phyloP scores from a whole-genome alignment of 2,113 vertebrate genomes.

The Diadophis punctatus region DNA sequence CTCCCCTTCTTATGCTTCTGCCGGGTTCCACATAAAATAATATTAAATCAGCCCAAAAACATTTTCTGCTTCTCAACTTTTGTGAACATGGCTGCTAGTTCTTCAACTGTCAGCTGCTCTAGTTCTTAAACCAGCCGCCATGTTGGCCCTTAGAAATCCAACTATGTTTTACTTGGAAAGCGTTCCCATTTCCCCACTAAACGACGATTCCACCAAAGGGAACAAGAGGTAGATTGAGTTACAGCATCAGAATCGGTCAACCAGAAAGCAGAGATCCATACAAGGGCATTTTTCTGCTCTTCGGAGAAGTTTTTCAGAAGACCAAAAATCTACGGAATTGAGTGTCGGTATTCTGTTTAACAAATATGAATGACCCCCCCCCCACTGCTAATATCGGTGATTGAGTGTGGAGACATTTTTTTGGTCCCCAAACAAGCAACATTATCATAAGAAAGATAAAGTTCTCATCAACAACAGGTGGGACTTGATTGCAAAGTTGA shows the following conservation, averaged over 20 bases:
- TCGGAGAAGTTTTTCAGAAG: not conserved
- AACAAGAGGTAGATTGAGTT: not conserved
- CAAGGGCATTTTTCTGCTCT: not conserved
- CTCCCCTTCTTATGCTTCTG: not conserved
- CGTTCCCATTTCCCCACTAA: not conserved
- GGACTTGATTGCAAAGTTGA: not conserved
- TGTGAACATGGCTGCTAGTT: not conserved
- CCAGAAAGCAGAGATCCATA: slow-evolving; percentile 5
- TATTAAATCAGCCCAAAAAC: slow-evolving; percentile 31
- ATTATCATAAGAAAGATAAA: slow-evolving; percentile 8
- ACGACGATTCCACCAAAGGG: not conserved
- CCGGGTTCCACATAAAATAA: not conserved
- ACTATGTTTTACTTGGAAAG: not conserved
- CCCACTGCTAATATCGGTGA: not conserved
- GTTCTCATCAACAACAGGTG: not conserved
- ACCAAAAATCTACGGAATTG: not conserved
- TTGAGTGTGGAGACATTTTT: not conserved
- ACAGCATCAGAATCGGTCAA: slow-evolving; percentile 3
- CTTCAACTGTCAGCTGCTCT: not conserved
- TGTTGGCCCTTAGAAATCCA: not conserved
- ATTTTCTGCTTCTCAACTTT: slow-evolving; percentile 20
- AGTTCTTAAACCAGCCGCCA: not conserved
- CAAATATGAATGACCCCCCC: not conserved
- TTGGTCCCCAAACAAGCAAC: not conserved
- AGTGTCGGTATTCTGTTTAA: not conserved